These are phyloP conservation scores for Hemichromis elongatus DNA, from an alignment of 2,113 vertebrate species.

Conservation along the genomic window DNA sequence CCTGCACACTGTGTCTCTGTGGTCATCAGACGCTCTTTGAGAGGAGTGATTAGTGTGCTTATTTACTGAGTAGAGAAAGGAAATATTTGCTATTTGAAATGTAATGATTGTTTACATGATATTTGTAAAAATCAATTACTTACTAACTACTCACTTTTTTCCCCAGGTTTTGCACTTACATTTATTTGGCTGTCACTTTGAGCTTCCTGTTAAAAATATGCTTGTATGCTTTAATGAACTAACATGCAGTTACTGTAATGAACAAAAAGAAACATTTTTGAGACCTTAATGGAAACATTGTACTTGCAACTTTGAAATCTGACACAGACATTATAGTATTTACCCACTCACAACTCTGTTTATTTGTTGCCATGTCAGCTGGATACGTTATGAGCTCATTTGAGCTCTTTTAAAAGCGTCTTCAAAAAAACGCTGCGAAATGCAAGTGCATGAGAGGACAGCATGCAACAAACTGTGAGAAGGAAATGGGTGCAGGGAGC, in stretches of 20 bases:
- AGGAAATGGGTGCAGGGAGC: slow-evolving; percentile 12
- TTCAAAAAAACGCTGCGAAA: slow-evolving; percentile 6
- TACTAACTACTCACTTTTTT: not conserved
- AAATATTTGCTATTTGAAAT: not conserved
- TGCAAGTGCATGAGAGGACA: not conserved
- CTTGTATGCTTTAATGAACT: not conserved
- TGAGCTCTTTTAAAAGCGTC: slow-evolving; percentile 18
- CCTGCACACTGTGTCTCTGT: not conserved
- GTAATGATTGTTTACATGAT: not conserved
- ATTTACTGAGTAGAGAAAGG: not conserved
- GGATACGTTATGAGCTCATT: slow-evolving; percentile 14
- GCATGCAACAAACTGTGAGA: not conserved
- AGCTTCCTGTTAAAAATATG: not conserved
- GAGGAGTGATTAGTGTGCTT: not conserved
- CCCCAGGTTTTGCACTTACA: not conserved
- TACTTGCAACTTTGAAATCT: slow-evolving; percentile 25
- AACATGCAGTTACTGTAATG: slow-evolving; percentile 9
- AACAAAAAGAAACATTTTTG: slow-evolving; percentile 2
- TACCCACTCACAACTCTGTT: slow-evolving; percentile 52
- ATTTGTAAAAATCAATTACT: not conserved
- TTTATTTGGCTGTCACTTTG: not conserved
- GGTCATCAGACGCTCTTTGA: not conserved
- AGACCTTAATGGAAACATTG: slow-evolving; percentile 33
- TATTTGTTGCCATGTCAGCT: slow-evolving; percentile 59
- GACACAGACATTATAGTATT: slow-evolving; percentile 52